Percentiles rank a stretch among this genome's conserved stretches.
Conservation (phyloP, 2,888 invertebrate genomes). For the Cephalotes varians region DNA sequence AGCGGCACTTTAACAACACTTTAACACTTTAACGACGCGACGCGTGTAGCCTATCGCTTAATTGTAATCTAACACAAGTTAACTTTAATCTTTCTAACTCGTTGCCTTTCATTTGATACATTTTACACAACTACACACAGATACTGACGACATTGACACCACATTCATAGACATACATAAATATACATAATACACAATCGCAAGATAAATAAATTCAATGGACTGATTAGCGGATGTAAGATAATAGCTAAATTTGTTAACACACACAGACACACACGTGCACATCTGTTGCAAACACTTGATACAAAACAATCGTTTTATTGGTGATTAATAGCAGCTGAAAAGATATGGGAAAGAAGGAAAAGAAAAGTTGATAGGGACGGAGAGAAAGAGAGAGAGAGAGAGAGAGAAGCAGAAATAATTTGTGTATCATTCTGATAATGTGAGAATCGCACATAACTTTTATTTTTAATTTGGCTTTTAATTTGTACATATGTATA, state of each 20-base stretch:
- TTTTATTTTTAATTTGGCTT: constrained; percentile 15
- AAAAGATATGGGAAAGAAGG: not conserved
- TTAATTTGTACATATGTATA: constrained; percentile 32
- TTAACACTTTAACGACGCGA: constrained; percentile 18
- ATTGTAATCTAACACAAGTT: constrained; percentile 43
- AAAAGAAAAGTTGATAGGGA: constrained; percentile 25
- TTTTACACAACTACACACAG: not conserved
- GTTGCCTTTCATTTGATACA: constrained; percentile 50
- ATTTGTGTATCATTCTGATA: constrained; percentile 14
- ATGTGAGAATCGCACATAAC: not conserved
- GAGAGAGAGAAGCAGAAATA: not conserved
- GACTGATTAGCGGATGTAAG: constrained; percentile 56
- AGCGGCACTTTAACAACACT: not conserved
- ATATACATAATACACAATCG: not conserved
- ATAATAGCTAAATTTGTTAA: constrained; percentile 48
- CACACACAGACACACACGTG: constrained; percentile 4
- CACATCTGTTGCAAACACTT: constrained; percentile 9
- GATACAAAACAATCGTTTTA: constrained; percentile 23
- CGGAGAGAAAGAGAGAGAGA: constrained; percentile 23
- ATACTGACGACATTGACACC: not conserved
- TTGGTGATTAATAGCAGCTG: constrained; percentile 6
- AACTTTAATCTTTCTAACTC: constrained; percentile 40
- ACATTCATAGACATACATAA: not conserved
- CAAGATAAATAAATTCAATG: constrained; percentile 47
- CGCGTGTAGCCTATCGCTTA: constrained; percentile 23